Percentiles rank a stretch among this genome's conserved stretches.
Conservation (phyloP, 1,140 invertebrate genomes). For the Zaprionus kolodkinae region DNA sequence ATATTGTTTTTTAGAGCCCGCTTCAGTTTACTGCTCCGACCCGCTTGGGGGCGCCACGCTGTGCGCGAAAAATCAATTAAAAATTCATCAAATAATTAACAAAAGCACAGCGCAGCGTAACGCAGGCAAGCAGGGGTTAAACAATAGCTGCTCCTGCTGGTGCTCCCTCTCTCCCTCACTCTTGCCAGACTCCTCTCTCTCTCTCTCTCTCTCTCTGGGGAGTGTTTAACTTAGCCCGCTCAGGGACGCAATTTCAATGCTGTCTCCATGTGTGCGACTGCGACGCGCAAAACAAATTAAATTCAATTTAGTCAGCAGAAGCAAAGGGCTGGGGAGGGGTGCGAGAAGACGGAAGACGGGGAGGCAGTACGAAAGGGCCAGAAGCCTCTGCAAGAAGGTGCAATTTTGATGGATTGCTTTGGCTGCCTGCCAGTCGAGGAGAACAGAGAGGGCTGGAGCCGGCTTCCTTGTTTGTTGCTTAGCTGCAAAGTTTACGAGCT, state of each 20-base stretch:
- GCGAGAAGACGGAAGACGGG: background rate
- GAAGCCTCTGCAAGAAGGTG: conserved; percentile 76
- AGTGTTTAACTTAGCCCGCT: conserved; percentile 74
- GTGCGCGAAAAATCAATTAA: conserved; percentile 84
- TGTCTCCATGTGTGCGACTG: conserved; percentile 52
- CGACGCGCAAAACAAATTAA: conserved; percentile 82
- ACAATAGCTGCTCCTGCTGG: conserved; percentile 58
- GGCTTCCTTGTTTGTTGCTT: conserved; percentile 77
- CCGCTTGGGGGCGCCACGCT: conserved; percentile 56
- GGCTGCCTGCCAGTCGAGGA: conserved; percentile 52
- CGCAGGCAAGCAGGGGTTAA: conserved; percentile 67
- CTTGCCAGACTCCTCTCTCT: conserved; percentile 15
- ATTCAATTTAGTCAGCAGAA: conserved; percentile 76
- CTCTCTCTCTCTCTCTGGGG: conserved; percentile 50
- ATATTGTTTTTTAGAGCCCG: conserved; percentile 47
- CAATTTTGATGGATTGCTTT: conserved; percentile 84
- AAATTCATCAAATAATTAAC: conserved; percentile 84
- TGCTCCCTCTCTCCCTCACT: conserved; percentile 12
- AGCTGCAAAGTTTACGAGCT: conserved; percentile 77
- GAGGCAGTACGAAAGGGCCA: conserved; percentile 10
- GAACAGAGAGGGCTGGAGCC: conserved; percentile 19
- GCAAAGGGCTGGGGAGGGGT: conserved; percentile 26
- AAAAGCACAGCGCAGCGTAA: conserved; percentile 66
- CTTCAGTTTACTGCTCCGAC: background rate
- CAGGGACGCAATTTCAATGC: conserved; percentile 69